Base-by-base conservation (phyloP, 2,797 vertebrate species). In the Mycteria americana region DNA sequence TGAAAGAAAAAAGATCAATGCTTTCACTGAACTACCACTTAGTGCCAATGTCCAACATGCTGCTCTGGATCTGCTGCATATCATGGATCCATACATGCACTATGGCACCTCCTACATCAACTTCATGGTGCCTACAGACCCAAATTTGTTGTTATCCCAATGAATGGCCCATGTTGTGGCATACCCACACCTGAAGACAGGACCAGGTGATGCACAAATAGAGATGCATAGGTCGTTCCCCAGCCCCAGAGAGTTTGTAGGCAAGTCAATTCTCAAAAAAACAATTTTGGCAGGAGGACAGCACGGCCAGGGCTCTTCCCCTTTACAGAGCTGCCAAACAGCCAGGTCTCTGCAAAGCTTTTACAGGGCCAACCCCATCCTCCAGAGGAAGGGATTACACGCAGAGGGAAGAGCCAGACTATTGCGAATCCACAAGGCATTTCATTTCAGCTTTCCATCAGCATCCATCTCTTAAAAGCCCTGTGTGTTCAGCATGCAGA, bases 401-500 rank as follows among this genome's bases (percentile, higher is more conserved):
- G 0, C 35, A 21, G 57, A 57, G 50, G 59, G 51, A 46, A 67
- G 57, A 59, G 45, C 23, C 92, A 90, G 86, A 62, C 53, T 35
- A 23, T 31, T 69, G 72, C 3, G 1, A 31, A 92, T 37, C 72
- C 83, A 75, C 33, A 28, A 70, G n/a, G 43, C 41, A 13, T 84
- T 93, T 65, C 41, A 35, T 46, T 76, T 80, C 56, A 45, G 59
- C 50, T 90, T 73, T 74, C 88, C 88, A 76, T 43, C 84, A 89
- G 72, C 87, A 60, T 56, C 53, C 1, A 0, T 45, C 90, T 89
- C 72, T 17, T 35, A 48, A 53, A 78, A 74, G 33, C 64, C 73
- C 45, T 4, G 70, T 77, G 91, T 59, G 82, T 82, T 69, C 31
- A 4, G 84, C 80, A 72, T 62, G 83, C 69, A 83, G 92, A 97